Evolutionary conservation across 2,797 vertebrate species (phyloP), one percentile per base, ranked within the genome.

Genomic region (Melopsittacus undulatus): DNA sequence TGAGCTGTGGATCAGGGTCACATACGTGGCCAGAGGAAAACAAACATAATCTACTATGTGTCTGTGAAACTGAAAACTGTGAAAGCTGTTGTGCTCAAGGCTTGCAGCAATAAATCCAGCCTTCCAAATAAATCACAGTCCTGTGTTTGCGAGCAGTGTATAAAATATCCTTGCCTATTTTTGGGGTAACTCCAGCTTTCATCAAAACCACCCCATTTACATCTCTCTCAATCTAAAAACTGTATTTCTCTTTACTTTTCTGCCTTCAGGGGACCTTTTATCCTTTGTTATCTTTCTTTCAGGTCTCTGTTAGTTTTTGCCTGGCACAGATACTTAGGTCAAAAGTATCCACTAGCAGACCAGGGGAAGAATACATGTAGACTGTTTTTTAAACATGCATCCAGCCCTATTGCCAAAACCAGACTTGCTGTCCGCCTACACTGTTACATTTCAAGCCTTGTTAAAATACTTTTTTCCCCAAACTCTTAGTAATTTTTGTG

Each of bases 21-120:
- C 51, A 83, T n/a, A 88, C 64, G 42, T 89, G 94, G 63, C 88
- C 74, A 90, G 89, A 82, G 77, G 61, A 92, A 95, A 92, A 82
- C 29, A 85, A 90, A n/a, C 20, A 48, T 85, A 92, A 95, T 87
- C 86, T 69, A 26, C 73, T 72, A 13, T 40, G 20, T 79, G 42
- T 74, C 69, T 83, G 56, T 57, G 66, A 86, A 87, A 61, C 48
- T 48, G 63, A 78, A 87, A 94, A 84, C 81, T 92, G 92, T 56
- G 61, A 93, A 87, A 83, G 51, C 76, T 66, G 10, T 20, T 11
- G 22, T 75, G 64, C 49, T 90, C 36, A 67, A 76, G 46, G 48
- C 73, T 90, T 89, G 74, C 6, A 72, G 70, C 23, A 74, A 64
- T 84, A 80, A 80, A 66, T 51, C 54, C n/a, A 61, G 18, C 68